phyloP scores from a whole-genome alignment of 1,140 invertebrate genomes.

The Euschistus heros region DNA sequence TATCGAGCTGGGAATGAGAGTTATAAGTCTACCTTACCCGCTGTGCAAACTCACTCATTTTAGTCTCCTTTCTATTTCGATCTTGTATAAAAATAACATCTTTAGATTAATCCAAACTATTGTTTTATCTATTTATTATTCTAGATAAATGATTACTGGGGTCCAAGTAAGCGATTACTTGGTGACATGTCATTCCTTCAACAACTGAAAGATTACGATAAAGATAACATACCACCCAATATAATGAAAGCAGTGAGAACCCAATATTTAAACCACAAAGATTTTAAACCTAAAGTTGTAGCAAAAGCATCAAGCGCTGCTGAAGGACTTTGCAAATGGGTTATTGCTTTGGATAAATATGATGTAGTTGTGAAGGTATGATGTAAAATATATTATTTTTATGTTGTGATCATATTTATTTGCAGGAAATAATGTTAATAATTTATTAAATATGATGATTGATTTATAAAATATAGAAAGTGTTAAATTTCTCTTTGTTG shows the following conservation, averaged over 20 bases:
- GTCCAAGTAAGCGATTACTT: conserved; percentile 77
- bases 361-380: conserved; percentile 73
- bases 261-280: conserved; percentile 69
- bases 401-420: background rate
- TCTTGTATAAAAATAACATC: no score
- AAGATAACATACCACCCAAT: conserved; percentile 73
- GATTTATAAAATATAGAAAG: no score
- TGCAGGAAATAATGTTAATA: background rate
- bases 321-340: conserved; percentile 85
- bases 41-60: no score
- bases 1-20: no score
- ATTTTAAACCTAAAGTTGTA: conserved; percentile 78
- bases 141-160: conserved; percentile 75
- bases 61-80: no score
- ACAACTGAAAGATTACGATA: conserved; percentile 76
- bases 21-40: no score
- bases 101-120: no score
- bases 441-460: no score
- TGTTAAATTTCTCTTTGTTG: no score
- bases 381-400: background rate
- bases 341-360: conserved; percentile 86
- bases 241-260: conserved; percentile 76
- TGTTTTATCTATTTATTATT: no score
- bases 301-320: conserved; percentile 83
- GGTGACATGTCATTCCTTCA: conserved; percentile 84